Percentiles rank a stretch among this genome's conserved stretches.
phyloP scores from a whole-genome alignment of 2,113 vertebrate species.

The Phyllostomus discolor region DNA sequence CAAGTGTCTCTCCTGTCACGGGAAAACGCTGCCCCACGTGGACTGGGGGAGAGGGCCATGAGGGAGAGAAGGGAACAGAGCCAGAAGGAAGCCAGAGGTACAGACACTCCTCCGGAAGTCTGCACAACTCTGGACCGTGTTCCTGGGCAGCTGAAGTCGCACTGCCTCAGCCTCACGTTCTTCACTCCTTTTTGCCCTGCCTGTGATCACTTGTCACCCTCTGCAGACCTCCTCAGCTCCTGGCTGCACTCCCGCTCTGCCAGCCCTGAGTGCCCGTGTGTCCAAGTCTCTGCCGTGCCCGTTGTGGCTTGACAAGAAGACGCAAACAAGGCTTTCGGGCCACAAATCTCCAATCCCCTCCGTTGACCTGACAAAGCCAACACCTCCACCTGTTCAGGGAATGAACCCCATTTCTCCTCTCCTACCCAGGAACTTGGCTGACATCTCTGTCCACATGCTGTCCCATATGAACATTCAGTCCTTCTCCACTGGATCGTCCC shows the following conservation, averaged over 20 bases:
- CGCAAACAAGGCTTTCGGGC: background rate
- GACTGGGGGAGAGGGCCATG: background rate
- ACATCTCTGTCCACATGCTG: background rate
- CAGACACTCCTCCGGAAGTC: background rate
- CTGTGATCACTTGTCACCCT: background rate
- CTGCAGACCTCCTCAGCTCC: background rate
- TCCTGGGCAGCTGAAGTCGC: background rate
- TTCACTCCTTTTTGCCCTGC: background rate
- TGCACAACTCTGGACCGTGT: background rate
- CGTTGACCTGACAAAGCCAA: background rate
- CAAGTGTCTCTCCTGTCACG: background rate
- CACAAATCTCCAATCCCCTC: background rate
- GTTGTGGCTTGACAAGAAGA: background rate
- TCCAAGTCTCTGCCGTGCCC: background rate
- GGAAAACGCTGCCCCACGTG: background rate
- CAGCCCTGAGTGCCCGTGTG: background rate
- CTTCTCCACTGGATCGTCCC: background rate
- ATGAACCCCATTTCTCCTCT: background rate
- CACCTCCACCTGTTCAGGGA: background rate
- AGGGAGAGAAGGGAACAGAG: background rate
- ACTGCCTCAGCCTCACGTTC: background rate
- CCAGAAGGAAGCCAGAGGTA: background rate
- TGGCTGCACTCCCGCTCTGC: fast-evolving
- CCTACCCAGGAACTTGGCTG: background rate
- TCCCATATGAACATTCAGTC: background rate